Conservation (phyloP, 1,140 invertebrate species). For the Hetaerina americana region DNA sequence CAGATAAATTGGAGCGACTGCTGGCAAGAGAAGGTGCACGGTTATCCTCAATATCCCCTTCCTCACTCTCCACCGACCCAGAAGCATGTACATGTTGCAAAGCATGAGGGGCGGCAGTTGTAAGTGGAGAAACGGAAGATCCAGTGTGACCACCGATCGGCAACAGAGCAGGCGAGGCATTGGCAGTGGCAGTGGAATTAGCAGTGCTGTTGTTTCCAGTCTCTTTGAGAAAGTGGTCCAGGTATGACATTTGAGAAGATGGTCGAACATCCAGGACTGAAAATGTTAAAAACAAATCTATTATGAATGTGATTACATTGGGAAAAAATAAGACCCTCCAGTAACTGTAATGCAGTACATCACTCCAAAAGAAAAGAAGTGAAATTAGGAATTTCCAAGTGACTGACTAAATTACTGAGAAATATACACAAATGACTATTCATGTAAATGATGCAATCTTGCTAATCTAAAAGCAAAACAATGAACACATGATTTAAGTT, state of each 20-base stretch:
- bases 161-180: neutral
- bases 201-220: slow-evolving; percentile 21
- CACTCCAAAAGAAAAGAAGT: too few relatives aligned
- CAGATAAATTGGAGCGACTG: slow-evolving; percentile 70
- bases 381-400: too few relatives aligned
- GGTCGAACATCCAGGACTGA: slow-evolving; percentile 65
- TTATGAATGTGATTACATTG: too few relatives aligned
- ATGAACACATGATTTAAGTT: too few relatives aligned
- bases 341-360: too few relatives aligned
- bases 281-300: too few relatives aligned
- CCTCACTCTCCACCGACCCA: slow-evolving; percentile 55
- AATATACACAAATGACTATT: too few relatives aligned
- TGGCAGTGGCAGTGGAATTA: slow-evolving; percentile 15
- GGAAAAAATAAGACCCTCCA: too few relatives aligned
- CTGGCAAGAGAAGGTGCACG: slow-evolving; percentile 59
- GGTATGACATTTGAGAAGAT: slow-evolving; percentile 75
- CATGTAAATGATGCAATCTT: too few relatives aligned
- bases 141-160: neutral
- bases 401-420: too few relatives aligned
- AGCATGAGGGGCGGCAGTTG: slow-evolving; percentile 12
- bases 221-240: slow-evolving; percentile 80
- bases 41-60: slow-evolving; percentile 64
- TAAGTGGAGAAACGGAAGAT: neutral
- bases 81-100: slow-evolving; percentile 31
- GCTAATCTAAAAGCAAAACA: too few relatives aligned